A percentile compares a stretch with the other conserved stretches of the same genome.
Evolutionary conservation across 2,888 invertebrate species (phyloP).

Genomic region (Amblyjoppa proteus): DNA sequence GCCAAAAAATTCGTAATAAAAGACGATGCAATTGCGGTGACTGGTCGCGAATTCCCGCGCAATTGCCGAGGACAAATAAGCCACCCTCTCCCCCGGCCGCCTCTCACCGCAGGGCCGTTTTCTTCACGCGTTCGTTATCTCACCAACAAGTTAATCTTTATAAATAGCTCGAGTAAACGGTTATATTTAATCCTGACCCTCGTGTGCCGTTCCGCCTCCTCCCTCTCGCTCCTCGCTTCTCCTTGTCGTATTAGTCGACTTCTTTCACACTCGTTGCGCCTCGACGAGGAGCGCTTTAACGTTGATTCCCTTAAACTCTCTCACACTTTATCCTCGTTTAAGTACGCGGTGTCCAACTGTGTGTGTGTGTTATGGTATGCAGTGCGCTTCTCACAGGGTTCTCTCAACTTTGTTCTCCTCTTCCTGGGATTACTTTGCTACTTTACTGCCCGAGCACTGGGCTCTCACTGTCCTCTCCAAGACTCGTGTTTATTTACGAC

Average conservation of each 20-base stretch:
- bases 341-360: constrained; percentile 11
- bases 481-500: constrained; percentile 36
- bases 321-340: constrained; percentile 38
- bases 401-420: constrained; percentile 17
- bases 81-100: constrained; percentile 62
- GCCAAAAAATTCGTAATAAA: neutral
- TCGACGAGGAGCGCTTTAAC: constrained; percentile 48
- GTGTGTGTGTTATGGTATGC: constrained; percentile 38
- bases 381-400: constrained; percentile 23
- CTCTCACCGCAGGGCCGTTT: constrained; percentile 70
- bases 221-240: constrained; percentile 37
- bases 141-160: constrained; percentile 84
- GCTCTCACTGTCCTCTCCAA: neutral
- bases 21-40: neutral
- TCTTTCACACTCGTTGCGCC: constrained; percentile 16
- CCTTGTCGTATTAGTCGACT: constrained; percentile 46
- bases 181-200: constrained; percentile 84
- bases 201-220: constrained; percentile 68
- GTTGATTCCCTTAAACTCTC: constrained; percentile 57
- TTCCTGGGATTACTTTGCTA: constrained; percentile 45
- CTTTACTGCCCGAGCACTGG: constrained; percentile 18
- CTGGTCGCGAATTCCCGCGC: constrained; percentile 73
- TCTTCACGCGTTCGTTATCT: constrained; percentile 82
- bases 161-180: constrained; percentile 82
- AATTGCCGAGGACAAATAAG: constrained; percentile 65